These are phyloP conservation scores for Drosophila stalkeri DNA, from an alignment of 2,888 invertebrate genomes.

Conservation along the genomic window DNA sequence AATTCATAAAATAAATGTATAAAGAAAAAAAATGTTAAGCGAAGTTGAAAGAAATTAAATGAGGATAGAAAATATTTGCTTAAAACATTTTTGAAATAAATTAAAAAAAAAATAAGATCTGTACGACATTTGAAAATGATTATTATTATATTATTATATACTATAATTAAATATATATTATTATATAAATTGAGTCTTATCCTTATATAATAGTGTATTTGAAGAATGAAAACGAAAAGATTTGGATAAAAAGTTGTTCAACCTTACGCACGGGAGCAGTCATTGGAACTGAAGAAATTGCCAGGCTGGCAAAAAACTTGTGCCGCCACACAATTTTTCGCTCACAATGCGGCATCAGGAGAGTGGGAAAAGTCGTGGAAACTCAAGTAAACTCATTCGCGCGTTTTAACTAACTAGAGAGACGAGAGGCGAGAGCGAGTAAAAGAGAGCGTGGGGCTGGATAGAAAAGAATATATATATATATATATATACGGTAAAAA, in stretches of 20 bases:
- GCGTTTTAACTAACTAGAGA: conserved; percentile 75
- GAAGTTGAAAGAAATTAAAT: too few relatives aligned
- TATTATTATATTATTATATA: too few relatives aligned
- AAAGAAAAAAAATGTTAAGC: too few relatives aligned
- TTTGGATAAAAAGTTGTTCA: conserved; percentile 62
- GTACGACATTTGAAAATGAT: too few relatives aligned
- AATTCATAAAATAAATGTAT: too few relatives aligned
- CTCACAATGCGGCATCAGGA: conserved; percentile 58
- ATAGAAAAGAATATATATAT: conserved; percentile 25
- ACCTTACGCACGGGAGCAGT: conserved; percentile 59
- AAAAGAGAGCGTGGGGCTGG: not conserved
- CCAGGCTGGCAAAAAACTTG: conserved; percentile 69
- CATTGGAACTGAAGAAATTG: conserved; percentile 45
- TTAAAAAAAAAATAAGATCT: too few relatives aligned
- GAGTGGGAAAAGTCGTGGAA: conserved; percentile 5
- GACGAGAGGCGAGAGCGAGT: conserved; percentile 32
- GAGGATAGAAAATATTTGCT: too few relatives aligned
- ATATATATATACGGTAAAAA: conserved; percentile 51
- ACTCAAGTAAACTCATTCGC: conserved; percentile 80
- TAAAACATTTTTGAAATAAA: too few relatives aligned
- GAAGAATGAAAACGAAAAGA: conserved; percentile 12
- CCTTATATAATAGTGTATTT: conserved; percentile 23
- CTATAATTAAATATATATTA: too few relatives aligned
- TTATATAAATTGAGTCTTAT: not conserved
- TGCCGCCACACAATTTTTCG: conserved; percentile 63